These are phyloP conservation scores for Diorhabda sublineata DNA, from an alignment of 1,140 invertebrate species.

Conservation along the genomic window DNA sequence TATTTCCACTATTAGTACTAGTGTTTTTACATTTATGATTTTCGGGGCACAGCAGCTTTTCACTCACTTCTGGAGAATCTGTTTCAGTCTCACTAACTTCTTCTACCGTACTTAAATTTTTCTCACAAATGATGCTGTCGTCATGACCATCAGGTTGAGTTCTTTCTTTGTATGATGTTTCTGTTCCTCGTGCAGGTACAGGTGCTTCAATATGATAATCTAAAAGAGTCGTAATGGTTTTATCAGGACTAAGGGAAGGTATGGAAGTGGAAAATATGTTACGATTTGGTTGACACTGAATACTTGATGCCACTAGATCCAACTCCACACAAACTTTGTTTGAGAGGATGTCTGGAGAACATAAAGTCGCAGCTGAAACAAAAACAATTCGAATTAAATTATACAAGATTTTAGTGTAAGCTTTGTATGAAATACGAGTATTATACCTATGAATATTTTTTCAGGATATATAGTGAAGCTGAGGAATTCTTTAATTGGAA, in stretches of 20 bases:
- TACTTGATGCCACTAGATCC: conserved; percentile 40
- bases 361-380: neutral
- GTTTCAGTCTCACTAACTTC: conserved; percentile 18
- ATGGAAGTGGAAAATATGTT: neutral
- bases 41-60: neutral
- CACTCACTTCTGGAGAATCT: neutral
- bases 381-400: neutral
- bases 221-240: conserved; percentile 26
- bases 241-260: conserved; percentile 21
- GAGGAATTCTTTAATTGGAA: too few species aligned
- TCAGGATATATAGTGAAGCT: too few species aligned
- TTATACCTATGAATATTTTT: too few species aligned
- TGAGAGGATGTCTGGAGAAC: conserved; percentile 42
- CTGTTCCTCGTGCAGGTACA: neutral
- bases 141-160: conserved; percentile 40
- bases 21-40: neutral
- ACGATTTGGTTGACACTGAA: conserved; percentile 6
- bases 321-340: conserved; percentile 37
- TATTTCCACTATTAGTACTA: neutral
- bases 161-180: conserved; percentile 19
- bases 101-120: conserved; percentile 8
- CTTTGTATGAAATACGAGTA: too few species aligned
- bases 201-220: conserved; percentile 16
- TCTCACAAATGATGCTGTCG: conserved; percentile 15
- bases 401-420: too few species aligned